Evolutionary conservation across 2,888 invertebrate species (phyloP).

Genomic region (Lasioglossum leucozonium): DNA sequence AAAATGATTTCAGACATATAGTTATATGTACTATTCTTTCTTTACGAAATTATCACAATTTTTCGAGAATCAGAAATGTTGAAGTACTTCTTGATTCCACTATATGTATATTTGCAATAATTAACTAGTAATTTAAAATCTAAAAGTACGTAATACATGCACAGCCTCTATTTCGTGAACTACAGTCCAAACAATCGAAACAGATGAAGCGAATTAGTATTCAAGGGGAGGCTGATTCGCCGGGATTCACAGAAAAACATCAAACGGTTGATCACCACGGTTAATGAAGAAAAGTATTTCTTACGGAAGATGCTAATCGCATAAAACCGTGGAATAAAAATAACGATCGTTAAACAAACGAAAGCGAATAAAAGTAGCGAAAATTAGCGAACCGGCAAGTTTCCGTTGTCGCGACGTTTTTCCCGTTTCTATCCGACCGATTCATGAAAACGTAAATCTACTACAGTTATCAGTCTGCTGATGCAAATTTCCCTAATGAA

Average conservation of each 20-base stretch:
- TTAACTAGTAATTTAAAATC: not conserved
- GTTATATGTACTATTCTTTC: not conserved
- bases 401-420: not conserved
- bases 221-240: constrained; percentile 19
- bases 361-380: not conserved
- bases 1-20: too few species aligned
- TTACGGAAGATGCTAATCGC: constrained; percentile 39
- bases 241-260: constrained; percentile 1
- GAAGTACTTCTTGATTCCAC: not conserved
- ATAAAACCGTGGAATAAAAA: constrained; percentile 40
- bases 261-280: constrained; percentile 42
- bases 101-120: not conserved
- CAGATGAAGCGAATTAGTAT: constrained; percentile 8
- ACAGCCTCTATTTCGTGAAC: not conserved
- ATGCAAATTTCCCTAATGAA: constrained; percentile 8
- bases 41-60: not conserved
- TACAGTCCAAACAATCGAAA: not conserved
- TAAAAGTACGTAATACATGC: not conserved
- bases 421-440: not conserved
- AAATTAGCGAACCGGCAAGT: not conserved
- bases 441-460: not conserved
- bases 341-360: constrained; percentile 36
- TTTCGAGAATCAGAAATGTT: not conserved
- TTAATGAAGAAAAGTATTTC: constrained; percentile 54
- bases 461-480: not conserved